Evolutionary conservation across 2,888 invertebrate species (phyloP).

Genomic region (Tetheella fluctuosa): DNA sequence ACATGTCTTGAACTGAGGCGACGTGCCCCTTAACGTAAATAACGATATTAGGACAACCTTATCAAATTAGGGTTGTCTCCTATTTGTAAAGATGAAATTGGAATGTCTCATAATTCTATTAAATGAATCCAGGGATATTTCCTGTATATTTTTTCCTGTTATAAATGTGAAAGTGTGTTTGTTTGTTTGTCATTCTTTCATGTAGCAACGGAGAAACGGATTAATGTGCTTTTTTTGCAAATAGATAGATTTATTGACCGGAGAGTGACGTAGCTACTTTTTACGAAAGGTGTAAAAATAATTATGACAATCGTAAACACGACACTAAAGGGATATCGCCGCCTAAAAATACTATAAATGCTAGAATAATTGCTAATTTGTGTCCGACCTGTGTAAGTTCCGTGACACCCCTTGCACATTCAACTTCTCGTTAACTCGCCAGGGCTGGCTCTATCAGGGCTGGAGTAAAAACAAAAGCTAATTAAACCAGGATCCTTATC

Average conservation of each 20-base stretch:
- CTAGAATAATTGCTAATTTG: neutral
- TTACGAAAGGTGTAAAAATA: no score
- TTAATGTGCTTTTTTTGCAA: no score
- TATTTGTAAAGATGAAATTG: slow-evolving; percentile 18
- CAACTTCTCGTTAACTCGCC: neutral
- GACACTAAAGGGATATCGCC: no score
- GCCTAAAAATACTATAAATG: no score
- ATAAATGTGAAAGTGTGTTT: no score
- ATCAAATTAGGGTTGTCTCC: slow-evolving; percentile 31
- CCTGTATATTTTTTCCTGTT: no score
- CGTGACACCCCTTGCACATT: slow-evolving; percentile 19
- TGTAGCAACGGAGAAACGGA: no score
- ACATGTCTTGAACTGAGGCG: slow-evolving; percentile 24
- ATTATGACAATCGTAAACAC: no score
- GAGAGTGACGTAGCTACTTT: no score
- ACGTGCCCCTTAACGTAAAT: slow-evolving; percentile 35
- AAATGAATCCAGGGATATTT: no score
- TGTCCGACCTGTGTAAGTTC: neutral
- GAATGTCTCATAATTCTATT: slow-evolving; percentile 9
- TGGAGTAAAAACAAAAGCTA: slow-evolving; percentile 44
- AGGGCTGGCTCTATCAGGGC: slow-evolving; percentile 11
- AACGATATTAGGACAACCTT: slow-evolving; percentile 33
- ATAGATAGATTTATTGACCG: no score
- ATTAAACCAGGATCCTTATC: slow-evolving; percentile 42
- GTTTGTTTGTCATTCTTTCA: no score